These are phyloP conservation scores for Sipha flava DNA, from an alignment of 1,140 invertebrate species.

Conservation along the genomic window DNA sequence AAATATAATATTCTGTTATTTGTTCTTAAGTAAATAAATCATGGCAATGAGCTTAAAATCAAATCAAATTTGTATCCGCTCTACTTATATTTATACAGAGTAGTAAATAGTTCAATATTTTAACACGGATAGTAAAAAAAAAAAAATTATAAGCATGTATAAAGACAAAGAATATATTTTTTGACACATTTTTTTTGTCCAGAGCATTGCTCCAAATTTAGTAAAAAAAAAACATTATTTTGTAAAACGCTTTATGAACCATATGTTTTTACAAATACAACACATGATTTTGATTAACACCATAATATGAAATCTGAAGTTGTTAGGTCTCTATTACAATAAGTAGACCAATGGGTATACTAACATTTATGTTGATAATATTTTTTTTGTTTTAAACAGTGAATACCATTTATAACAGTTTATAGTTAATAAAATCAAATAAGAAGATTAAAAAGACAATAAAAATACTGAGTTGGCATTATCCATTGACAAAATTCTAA, in stretches of 20 bases:
- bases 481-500: background rate
- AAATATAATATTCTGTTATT: background rate
- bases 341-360: background rate
- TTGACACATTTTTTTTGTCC: background rate
- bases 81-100: background rate
- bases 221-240: background rate
- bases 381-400: background rate
- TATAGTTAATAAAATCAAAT: conserved; percentile 10
- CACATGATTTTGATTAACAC: background rate
- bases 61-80: background rate
- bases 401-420: background rate
- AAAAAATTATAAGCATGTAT: background rate
- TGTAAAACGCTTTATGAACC: background rate
- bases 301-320: background rate
- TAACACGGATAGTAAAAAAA: background rate
- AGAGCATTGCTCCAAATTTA: background rate
- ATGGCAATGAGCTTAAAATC: background rate
- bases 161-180: background rate
- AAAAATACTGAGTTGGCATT: conserved; percentile 26
- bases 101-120: background rate
- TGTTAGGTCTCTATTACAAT: background rate
- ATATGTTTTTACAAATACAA: background rate
- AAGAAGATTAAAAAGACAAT: background rate
- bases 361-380: background rate
- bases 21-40: background rate